These are phyloP conservation scores for Larimichthys polyactis DNA, from an alignment of 2,113 vertebrate species.

Conservation along the genomic window DNA sequence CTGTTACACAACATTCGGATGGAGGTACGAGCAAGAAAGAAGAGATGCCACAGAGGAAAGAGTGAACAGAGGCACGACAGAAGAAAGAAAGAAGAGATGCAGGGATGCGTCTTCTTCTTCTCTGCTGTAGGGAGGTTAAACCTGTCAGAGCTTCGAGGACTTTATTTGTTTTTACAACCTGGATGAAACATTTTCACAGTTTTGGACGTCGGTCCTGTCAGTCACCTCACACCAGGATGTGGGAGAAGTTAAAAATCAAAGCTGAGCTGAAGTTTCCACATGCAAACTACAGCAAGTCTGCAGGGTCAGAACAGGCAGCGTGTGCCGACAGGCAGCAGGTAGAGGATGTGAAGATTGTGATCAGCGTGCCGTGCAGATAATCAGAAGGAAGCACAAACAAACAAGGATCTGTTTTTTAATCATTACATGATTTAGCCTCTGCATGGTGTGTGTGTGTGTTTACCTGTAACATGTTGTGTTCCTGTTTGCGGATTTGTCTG, in stretches of 20 bases:
- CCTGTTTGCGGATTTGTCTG: slow-evolving; percentile 71
- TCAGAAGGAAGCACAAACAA: too few relatives aligned
- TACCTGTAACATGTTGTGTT: slow-evolving; percentile 48
- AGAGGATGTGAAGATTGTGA: neutral
- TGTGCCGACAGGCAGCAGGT: too few relatives aligned
- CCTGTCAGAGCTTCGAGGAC: neutral
- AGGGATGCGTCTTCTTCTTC: neutral
- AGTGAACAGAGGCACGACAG: too few relatives aligned
- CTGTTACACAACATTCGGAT: neutral
- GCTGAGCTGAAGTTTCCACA: neutral
- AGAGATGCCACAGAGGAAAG: too few relatives aligned
- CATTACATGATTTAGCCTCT: neutral
- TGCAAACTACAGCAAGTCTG: neutral
- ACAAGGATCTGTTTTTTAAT: neutral
- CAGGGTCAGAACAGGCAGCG: neutral
- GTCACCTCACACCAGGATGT: slow-evolving; percentile 1
- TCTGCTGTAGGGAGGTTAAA: neutral
- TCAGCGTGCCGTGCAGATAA: too few relatives aligned
- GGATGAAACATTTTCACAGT: neutral
- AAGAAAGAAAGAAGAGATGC: neutral
- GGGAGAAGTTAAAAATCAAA: neutral
- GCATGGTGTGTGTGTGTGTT: slow-evolving; percentile 1
- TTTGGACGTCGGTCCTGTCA: neutral
- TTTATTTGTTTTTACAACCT: neutral
- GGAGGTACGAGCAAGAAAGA: neutral